Conservation (phyloP, 2,888 invertebrate species). For the Loripinus fragilis region DNA sequence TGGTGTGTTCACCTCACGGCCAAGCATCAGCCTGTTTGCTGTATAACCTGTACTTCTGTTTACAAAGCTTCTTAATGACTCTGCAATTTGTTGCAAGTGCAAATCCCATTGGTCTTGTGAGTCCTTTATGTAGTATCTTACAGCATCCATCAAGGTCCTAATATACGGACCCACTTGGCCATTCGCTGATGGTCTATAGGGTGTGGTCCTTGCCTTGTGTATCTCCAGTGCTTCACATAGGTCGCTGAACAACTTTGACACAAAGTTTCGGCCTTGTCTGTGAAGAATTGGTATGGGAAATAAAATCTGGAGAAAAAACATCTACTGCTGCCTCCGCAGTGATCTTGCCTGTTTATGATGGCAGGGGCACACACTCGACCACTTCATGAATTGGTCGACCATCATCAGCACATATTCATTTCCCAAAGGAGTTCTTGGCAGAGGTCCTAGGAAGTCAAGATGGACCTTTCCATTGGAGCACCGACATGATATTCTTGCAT, state of each 20-base stretch:
- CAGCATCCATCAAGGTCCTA: conserved; percentile 20
- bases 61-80: conserved; percentile 8
- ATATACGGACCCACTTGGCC: conserved; percentile 43
- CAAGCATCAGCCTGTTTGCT: conserved; percentile 27
- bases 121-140: conserved; percentile 14
- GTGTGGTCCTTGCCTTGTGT: conserved; percentile 44
- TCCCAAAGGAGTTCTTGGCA: conserved; percentile 1
- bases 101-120: conserved; percentile 22
- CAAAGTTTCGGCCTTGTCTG: conserved; percentile 38
- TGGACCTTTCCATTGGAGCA: conserved; percentile 17
- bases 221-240: conserved; percentile 32
- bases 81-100: conserved; percentile 26
- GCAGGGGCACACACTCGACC: conserved; percentile 46
- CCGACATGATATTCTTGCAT: conserved; percentile 13
- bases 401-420: conserved; percentile 38
- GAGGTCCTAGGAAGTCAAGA: conserved; percentile 14
- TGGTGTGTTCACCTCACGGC: conserved; percentile 26
- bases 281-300: conserved; percentile 14
- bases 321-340: conserved; percentile 42
- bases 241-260: conserved; percentile 17
- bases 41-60: conserved; percentile 29
- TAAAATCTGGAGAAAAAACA: conserved; percentile 36
- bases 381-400: conserved; percentile 56
- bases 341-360: conserved; percentile 42
- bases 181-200: conserved; percentile 35